Percentiles rank a stretch among this genome's conserved stretches.
These are phyloP conservation scores for Daubentonia madagascariensis DNA, from an alignment of 2,113 vertebrate genomes.

Conservation along the genomic window DNA sequence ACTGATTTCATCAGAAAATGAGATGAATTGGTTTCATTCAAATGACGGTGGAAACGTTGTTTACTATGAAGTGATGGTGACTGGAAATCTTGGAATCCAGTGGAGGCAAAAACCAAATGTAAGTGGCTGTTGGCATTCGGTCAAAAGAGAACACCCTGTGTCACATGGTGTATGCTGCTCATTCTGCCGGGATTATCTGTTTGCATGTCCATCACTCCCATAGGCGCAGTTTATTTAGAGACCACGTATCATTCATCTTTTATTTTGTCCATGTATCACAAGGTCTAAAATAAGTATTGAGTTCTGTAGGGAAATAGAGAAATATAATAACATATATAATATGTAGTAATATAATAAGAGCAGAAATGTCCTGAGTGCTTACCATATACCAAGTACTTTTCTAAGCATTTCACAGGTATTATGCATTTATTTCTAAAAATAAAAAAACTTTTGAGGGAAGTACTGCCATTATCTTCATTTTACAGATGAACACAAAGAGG, in stretches of 20 bases:
- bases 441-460: not conserved
- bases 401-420: not conserved
- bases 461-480: not conserved
- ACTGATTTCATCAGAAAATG: constrained; percentile 89
- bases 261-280: not conserved
- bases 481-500: not conserved
- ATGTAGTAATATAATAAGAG: not conserved
- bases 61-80: constrained; percentile 89
- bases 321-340: not conserved
- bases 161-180: rapidly evolving
- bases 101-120: constrained; percentile 91
- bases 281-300: not conserved
- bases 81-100: constrained; percentile 92
- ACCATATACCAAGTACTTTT: not conserved
- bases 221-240: not conserved
- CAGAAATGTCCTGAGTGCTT: not conserved
- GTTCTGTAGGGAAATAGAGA: not conserved
- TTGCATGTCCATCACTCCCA: rapidly evolving
- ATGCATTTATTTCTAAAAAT: not conserved
- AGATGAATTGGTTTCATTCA: constrained; percentile 74
- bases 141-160: not conserved
- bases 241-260: not conserved
- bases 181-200: not conserved
- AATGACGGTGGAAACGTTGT: constrained; percentile 67
- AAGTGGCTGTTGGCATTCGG: constrained; percentile 54